A percentile compares a stretch with the other conserved stretches of the same genome.
Conservation (phyloP, 2,113 vertebrate genomes). For the Gnathonemus longibarbis region DNA sequence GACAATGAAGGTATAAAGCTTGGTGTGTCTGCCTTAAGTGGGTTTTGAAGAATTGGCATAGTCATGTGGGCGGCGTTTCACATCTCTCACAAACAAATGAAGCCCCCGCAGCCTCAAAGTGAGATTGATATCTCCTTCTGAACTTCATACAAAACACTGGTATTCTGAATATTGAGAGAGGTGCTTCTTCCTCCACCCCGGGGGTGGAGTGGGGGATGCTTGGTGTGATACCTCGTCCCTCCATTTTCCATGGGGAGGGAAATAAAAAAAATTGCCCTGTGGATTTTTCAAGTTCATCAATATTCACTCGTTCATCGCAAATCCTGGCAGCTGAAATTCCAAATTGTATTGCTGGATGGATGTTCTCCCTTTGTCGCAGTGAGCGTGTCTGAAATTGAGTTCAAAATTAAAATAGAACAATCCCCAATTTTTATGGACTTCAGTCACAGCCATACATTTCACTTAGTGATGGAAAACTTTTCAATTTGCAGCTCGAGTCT, state of each 20-base stretch:
- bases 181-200: constrained; percentile 52
- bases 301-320: constrained; percentile 68
- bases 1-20: constrained; percentile 51
- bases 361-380: constrained; percentile 59
- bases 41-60: constrained; percentile 69
- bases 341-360: constrained; percentile 62
- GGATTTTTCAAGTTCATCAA: constrained; percentile 71
- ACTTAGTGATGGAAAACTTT: constrained; percentile 64
- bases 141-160: constrained; percentile 67
- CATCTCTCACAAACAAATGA: constrained; percentile 73
- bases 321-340: constrained; percentile 69
- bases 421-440: constrained; percentile 57
- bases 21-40: constrained; percentile 54
- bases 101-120: constrained; percentile 67
- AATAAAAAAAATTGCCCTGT: constrained; percentile 51
- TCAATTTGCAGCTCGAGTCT: constrained; percentile 56
- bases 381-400: constrained; percentile 60
- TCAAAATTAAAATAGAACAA: constrained; percentile 73
- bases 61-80: constrained; percentile 62
- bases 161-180: constrained; percentile 76
- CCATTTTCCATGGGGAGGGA: constrained; percentile 53
- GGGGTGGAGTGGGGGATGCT: constrained; percentile 38
- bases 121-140: constrained; percentile 81
- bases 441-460: constrained; percentile 63
- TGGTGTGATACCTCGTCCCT: constrained; percentile 43